Evolutionary conservation across 2,113 vertebrate genomes (phyloP).

Genomic region (Pelusios castaneus): DNA sequence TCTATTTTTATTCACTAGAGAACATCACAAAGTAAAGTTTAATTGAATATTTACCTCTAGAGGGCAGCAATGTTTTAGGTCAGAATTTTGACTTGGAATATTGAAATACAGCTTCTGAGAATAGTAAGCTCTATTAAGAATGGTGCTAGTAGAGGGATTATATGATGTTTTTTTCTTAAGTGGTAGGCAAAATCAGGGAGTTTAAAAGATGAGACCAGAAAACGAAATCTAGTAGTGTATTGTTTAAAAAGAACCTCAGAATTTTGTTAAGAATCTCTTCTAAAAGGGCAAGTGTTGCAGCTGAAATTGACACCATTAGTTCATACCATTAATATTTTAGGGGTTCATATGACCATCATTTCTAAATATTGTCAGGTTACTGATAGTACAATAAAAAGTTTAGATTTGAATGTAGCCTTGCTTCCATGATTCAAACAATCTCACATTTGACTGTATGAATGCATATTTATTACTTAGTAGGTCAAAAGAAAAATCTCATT

Average conservation of each 20-base stretch:
- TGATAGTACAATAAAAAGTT: not conserved
- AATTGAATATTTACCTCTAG: constrained; percentile 52
- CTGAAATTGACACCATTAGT: not conserved
- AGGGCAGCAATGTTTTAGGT: not conserved
- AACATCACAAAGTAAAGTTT: not conserved
- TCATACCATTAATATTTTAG: not conserved
- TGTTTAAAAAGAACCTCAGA: not conserved
- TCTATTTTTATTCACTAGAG: not conserved
- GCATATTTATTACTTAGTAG: not conserved
- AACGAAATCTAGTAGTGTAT: not conserved
- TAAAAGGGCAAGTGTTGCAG: not conserved
- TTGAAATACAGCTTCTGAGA: not conserved
- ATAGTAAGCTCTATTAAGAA: not conserved
- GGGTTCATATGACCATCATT: not conserved
- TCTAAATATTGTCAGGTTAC: not conserved
- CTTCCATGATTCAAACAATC: not conserved
- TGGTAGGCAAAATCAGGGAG: not conserved
- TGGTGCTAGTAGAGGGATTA: not conserved
- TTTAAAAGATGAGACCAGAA: not conserved
- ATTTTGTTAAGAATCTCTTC: not conserved
- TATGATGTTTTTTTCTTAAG: not conserved
- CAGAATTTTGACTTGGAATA: not conserved
- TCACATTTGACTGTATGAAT: not conserved
- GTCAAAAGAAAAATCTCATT: not conserved
- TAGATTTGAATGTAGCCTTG: not conserved